Evolutionary conservation across 2,113 vertebrate genomes (phyloP).

Genomic region (Pygoscelis antarcticus): DNA sequence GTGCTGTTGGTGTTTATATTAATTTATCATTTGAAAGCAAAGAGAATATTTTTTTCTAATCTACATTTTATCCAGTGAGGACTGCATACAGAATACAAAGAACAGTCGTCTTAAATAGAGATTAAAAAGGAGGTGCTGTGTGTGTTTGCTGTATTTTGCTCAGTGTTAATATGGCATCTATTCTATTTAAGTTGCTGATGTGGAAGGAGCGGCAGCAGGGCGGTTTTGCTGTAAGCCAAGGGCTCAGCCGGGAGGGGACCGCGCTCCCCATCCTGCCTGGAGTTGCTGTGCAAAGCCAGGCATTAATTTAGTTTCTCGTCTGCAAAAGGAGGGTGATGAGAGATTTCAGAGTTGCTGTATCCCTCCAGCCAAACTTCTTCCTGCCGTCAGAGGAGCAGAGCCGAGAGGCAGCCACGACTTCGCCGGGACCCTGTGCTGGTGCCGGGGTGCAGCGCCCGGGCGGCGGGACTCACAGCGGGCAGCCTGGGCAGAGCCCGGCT

Average conservation of each 20-base stretch:
- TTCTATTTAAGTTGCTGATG: not conserved
- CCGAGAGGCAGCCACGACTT: not conserved
- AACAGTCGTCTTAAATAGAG: not conserved
- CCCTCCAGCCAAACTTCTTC: not conserved
- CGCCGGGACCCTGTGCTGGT: not conserved
- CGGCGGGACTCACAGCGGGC: fast-evolving
- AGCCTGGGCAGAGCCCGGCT: not conserved
- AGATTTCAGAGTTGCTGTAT: not conserved
- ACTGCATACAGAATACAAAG: not conserved
- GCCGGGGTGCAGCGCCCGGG: too few species aligned
- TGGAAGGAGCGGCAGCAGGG: not conserved
- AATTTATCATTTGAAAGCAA: not conserved
- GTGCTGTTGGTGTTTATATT: not conserved
- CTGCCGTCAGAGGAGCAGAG: not conserved
- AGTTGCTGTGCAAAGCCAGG: not conserved
- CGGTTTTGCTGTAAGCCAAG: fast-evolving
- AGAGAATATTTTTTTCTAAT: not conserved
- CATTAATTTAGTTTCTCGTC: not conserved
- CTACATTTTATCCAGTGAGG: not conserved
- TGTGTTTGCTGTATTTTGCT: not conserved
- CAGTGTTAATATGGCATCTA: not conserved
- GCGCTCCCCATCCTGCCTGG: fast-evolving
- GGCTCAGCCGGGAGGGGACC: not conserved
- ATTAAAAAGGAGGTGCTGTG: not conserved
- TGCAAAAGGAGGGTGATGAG: not conserved